phyloP scores from a whole-genome alignment of 2,888 invertebrate species.

The Eudasyphora cyanicolor region DNA sequence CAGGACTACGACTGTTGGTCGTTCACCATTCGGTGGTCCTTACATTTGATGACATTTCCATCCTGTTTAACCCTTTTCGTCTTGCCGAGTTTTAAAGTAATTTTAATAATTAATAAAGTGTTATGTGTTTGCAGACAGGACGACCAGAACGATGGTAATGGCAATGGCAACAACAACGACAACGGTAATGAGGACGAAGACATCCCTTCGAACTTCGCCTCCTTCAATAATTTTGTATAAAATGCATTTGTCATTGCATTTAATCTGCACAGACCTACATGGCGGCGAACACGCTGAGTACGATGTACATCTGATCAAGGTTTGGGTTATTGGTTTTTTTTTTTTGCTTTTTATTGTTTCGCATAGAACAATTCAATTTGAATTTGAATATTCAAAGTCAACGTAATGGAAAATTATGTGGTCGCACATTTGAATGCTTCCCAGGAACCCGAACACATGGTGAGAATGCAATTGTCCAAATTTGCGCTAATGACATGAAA shows the following conservation, averaged over 20 bases:
- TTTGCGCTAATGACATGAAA: not conserved
- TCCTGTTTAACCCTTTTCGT: slow-evolving; percentile 61
- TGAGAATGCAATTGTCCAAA: slow-evolving; percentile 36
- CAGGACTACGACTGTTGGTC: not conserved
- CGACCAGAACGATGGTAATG: slow-evolving; percentile 36
- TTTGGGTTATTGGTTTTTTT: not conserved
- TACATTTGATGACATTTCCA: slow-evolving; percentile 59
- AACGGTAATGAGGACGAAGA: not conserved
- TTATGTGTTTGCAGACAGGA: slow-evolving; percentile 61
- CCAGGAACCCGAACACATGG: slow-evolving; percentile 60
- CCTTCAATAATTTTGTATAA: slow-evolving; percentile 59
- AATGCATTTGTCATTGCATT: slow-evolving; percentile 71
- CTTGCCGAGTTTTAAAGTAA: slow-evolving; percentile 56
- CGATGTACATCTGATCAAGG: not conserved
- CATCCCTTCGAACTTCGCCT: slow-evolving; percentile 36
- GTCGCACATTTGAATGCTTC: slow-evolving; percentile 63
- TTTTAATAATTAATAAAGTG: slow-evolving; percentile 66
- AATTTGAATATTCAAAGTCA: slow-evolving; percentile 59
- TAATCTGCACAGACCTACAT: slow-evolving; percentile 66
- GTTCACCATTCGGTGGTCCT: slow-evolving; percentile 13
- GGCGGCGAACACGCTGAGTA: slow-evolving; percentile 27
- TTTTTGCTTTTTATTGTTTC: slow-evolving; percentile 39
- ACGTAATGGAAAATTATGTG: slow-evolving; percentile 63
- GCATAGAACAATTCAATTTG: slow-evolving; percentile 61
- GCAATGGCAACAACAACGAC: not conserved